Conservation (phyloP, 2,113 vertebrate species). For the Peromyscus polionotus region DNA sequence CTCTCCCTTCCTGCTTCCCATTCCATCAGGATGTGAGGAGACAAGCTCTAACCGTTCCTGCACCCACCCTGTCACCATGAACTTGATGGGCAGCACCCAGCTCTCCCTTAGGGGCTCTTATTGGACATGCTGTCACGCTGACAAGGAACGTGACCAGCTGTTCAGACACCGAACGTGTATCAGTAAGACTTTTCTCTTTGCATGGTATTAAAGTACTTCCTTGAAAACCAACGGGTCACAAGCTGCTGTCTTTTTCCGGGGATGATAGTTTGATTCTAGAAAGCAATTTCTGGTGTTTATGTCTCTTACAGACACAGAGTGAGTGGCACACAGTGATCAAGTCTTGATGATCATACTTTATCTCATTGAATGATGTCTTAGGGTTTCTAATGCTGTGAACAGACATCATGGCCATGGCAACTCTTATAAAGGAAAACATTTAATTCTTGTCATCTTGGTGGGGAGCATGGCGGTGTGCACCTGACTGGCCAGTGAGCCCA, state of each 20-base stretch:
- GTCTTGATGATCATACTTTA: background rate
- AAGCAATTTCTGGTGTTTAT: background rate
- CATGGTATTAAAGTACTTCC: background rate
- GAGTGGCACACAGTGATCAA: background rate
- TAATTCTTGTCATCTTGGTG: background rate
- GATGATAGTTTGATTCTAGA: background rate
- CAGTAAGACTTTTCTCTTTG: conserved; percentile 58
- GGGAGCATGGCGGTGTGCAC: too few species aligned
- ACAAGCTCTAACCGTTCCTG: background rate
- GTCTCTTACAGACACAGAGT: background rate
- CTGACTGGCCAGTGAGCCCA: background rate
- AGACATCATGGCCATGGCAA: background rate
- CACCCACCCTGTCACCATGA: background rate
- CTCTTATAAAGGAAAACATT: background rate
- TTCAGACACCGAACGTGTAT: conserved; percentile 32
- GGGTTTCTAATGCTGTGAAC: background rate
- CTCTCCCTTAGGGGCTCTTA: background rate
- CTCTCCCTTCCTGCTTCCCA: too few species aligned
- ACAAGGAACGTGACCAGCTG: background rate
- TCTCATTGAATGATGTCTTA: background rate
- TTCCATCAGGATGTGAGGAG: too few species aligned
- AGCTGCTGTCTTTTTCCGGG: background rate
- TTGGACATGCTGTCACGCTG: background rate
- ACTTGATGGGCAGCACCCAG: background rate
- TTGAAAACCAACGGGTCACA: background rate